These are phyloP conservation scores for Enteromius thamalakanensis DNA, from an alignment of 2,797 vertebrate species.

Conservation along the genomic window DNA sequence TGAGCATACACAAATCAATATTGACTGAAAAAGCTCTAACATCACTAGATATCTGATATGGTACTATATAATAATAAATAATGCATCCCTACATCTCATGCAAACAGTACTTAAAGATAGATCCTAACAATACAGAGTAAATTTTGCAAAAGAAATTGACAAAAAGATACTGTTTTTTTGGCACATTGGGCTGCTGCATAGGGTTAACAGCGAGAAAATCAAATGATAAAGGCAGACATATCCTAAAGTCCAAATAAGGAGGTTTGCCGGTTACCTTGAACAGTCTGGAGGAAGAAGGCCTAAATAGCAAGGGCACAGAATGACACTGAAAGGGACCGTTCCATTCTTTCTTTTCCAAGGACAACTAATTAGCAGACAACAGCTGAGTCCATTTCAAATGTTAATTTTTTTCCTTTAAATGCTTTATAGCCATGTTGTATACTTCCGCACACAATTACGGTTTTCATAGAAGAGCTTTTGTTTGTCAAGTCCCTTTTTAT, in stretches of 20 bases:
- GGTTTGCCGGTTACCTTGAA: slow-evolving; percentile 75
- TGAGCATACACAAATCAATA: slow-evolving; percentile 31
- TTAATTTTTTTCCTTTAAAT: slow-evolving; percentile 76
- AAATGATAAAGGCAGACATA: slow-evolving; percentile 70
- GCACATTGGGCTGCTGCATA: slow-evolving; percentile 47
- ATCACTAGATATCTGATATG: background rate
- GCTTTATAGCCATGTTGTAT: slow-evolving; percentile 75
- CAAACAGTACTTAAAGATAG: background rate
- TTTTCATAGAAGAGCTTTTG: slow-evolving; percentile 64
- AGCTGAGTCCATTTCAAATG: slow-evolving; percentile 86
- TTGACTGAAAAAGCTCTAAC: background rate
- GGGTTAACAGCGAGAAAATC: slow-evolving; percentile 67
- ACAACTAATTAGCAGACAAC: slow-evolving; percentile 86
- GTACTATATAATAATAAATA: background rate
- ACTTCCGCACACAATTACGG: slow-evolving; percentile 69
- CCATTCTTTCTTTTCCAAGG: slow-evolving; percentile 79
- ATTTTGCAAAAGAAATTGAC: slow-evolving; percentile 52
- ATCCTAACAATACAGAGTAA: background rate
- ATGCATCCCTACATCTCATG: background rate
- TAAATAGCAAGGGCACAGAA: slow-evolving; percentile 79
- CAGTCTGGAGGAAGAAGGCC: slow-evolving; percentile 72
- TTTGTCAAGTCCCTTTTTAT: slow-evolving; percentile 71
- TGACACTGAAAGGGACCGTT: slow-evolving; percentile 78
- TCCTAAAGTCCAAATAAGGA: slow-evolving; percentile 65
- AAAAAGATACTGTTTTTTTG: background rate